Evolutionary conservation across 2,888 invertebrate genomes (phyloP), one percentile per base, ranked within the genome.

Genomic region (Drosophila histrio): DNA sequence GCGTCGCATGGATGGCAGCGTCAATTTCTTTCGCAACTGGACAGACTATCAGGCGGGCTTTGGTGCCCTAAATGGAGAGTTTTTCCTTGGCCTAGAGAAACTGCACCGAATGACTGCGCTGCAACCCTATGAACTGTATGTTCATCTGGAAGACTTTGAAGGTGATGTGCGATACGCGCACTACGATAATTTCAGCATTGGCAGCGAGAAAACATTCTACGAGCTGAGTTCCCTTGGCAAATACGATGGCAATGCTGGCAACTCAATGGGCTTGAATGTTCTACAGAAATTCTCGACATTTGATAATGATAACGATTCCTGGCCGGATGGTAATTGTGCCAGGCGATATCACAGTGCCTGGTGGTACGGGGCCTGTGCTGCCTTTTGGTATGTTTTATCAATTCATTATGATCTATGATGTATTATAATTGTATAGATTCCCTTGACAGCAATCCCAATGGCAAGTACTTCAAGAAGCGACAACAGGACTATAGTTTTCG

Each of bases 251-350:
- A 19, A 38, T 2, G 94, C 94, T 77, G 94, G 95, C 1, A 95
- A 95, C 88, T 94, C 95, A 0, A 89, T 95, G 57, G 92, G 92
- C 0, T 94, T 94, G 79, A 95, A 95, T 75, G 94, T 94, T 0
- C 94, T 94, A 0, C 93, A 94, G 80, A 94, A 94, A 87, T 95
- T 95, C 81, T 95, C 95, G 0, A 94, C 95, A 0, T 91, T 91
- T 34, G 95, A 95, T 83, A 89, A 92, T 32, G 95, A 95, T 85
- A 94, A 94, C 67, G 95, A 95, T 80, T 92, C 92, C 15, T 94
- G 94, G 94, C 92, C 92, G n/a, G 94, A 94, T 47, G 94, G 95
- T 2, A 94, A 93, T 56, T 95, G 95, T 89, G 94, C 95, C 0
- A 89, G 91, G 32, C 93, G 94, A 53, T 95, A 95, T 75, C 93